phyloP scores from a whole-genome alignment of 2,797 vertebrate species.

The Atherinosoma microstoma region DNA sequence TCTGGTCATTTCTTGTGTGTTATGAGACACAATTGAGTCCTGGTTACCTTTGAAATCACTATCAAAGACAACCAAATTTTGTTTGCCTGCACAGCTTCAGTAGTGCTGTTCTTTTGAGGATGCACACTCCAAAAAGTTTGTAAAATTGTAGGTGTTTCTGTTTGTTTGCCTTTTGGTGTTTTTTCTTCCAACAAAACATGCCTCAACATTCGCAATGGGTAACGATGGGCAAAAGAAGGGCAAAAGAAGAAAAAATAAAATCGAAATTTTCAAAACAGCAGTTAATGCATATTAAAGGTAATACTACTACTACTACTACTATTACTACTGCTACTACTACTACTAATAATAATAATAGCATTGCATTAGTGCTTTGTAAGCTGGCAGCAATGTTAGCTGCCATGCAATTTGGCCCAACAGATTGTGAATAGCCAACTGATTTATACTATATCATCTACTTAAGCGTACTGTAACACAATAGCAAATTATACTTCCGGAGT shows the following conservation, averaged over 20 bases:
- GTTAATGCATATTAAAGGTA: background rate
- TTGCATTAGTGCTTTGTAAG: no score
- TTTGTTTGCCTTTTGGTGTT: background rate
- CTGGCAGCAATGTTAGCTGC: background rate
- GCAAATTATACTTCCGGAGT: background rate
- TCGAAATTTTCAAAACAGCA: background rate
- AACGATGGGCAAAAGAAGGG: no score
- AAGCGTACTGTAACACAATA: background rate
- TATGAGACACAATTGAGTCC: conserved; percentile 19
- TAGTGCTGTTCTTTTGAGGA: conserved; percentile 10
- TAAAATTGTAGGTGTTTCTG: conserved; percentile 8
- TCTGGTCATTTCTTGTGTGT: conserved; percentile 13
- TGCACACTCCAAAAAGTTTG: conserved; percentile 15
- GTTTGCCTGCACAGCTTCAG: conserved; percentile 13
- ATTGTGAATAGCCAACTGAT: background rate
- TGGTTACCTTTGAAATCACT: conserved; percentile 32
- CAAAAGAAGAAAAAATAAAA: conserved; percentile 1
- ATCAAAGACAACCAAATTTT: conserved; percentile 39
- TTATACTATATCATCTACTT: background rate
- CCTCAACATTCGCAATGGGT: background rate
- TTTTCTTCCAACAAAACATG: background rate
- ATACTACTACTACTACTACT: background rate
- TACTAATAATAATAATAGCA: no score
- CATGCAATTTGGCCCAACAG: background rate
- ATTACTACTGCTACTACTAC: no score